Evolutionary conservation across 2,888 invertebrate genomes (phyloP).

Genomic region (Malacosoma neustria): DNA sequence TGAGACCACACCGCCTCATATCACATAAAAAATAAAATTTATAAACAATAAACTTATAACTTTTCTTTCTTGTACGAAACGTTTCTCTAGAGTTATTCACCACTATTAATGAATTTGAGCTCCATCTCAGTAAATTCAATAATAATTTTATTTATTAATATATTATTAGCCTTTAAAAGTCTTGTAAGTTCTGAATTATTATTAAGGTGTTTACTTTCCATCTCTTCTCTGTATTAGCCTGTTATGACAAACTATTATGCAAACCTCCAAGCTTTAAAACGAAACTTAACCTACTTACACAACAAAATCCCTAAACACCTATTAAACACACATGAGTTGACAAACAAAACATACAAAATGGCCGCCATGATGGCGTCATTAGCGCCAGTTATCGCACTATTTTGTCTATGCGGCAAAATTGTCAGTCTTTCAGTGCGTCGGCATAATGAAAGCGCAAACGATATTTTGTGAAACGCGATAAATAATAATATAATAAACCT

Average conservation of each 20-base stretch:
- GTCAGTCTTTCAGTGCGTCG: slow-evolving; percentile 64
- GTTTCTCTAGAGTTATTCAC: no score
- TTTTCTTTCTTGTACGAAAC: no score
- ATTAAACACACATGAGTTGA: slow-evolving; percentile 27
- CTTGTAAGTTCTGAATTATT: no score
- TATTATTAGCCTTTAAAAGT: no score
- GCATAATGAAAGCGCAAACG: slow-evolving; percentile 63
- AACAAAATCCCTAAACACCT: not conserved
- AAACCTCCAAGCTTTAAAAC: slow-evolving; percentile 10
- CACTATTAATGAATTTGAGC: no score
- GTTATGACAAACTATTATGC: slow-evolving; percentile 3
- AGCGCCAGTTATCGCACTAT: slow-evolving; percentile 68
- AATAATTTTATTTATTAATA: no score
- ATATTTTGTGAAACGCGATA: slow-evolving; percentile 60
- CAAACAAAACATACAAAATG: slow-evolving; percentile 63
- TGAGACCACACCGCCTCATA: no score
- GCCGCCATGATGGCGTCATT: slow-evolving; percentile 56
- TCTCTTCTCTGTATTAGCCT: no score
- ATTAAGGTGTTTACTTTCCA: no score
- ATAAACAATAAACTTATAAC: no score
- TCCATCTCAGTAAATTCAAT: no score
- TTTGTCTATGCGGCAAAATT: slow-evolving; percentile 70
- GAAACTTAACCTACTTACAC: slow-evolving; percentile 15
- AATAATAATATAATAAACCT: slow-evolving; percentile 48
- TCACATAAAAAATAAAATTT: no score